Evolutionary conservation across 2,797 vertebrate species (phyloP), one percentile per base, ranked within the genome.

Genomic region (Epinephelus coioides): DNA sequence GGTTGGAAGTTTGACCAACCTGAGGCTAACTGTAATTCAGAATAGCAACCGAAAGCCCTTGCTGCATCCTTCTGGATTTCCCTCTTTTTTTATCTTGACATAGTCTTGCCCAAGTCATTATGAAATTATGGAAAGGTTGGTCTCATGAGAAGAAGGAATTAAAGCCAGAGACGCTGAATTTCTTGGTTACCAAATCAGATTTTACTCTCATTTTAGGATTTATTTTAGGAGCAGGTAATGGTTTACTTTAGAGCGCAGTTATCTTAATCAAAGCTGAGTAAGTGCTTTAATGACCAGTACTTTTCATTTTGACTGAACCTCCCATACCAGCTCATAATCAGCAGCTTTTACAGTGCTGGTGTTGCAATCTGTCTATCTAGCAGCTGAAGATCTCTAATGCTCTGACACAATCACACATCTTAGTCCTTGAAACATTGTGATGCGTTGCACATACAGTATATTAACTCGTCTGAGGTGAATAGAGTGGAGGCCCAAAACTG

Each of bases 141-240:
- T 71, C 49, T 84, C 47, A 66, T 68, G 77, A 81, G 78, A 76
- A 87, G 73, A 43, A 40, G 56, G 55, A 84, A 85, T 77, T 55
- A 71, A 81, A 82, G 64, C 38, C 76, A 84, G 62, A 87, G 63
- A 71, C 11, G 2, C n/a, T 65, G 19, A 60, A 63, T 65, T 75
- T 46, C 50, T 59, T 17, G 30, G 34, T 84, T 85, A 71, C 74
- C 44, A 79, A 87, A 89, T 90, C 76, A 85, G 69, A 92, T 91
- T 87, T 82, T 43, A 25, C 81, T 79, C 78, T 83, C 66, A 85
- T 89, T 90, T 89, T 66, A 76, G 81, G 85, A 83, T 91, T 80
- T 89, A 80, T 86, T 92, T 89, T 60, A 65, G 78, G 70, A 79
- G 74, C 69, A 85, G 61, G 82, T 89, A 91, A 88, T 91, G 69